Conservation (phyloP, 2,113 vertebrate species). For the Pelobates fuscus region DNA sequence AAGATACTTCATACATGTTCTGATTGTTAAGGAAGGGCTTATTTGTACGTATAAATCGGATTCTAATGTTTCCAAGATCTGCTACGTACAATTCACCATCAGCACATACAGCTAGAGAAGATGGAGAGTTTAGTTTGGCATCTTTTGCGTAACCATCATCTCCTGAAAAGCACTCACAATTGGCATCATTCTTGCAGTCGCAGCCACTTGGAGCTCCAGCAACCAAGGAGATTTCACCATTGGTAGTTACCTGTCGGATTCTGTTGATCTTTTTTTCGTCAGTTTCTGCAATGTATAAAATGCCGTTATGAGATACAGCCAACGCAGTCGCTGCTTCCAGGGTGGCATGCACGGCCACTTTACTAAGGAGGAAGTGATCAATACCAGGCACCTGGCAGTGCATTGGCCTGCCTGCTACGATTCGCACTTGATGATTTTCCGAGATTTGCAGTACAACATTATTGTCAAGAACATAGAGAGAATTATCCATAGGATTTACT, state of each 20-base stretch:
- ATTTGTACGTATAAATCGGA: slow-evolving; percentile 92
- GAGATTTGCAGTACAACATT: slow-evolving; percentile 96
- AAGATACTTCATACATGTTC: slow-evolving; percentile 93
- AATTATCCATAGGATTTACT: slow-evolving; percentile 96
- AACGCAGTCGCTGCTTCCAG: slow-evolving; percentile 91
- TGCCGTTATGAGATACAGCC: slow-evolving; percentile 87
- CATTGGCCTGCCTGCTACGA: slow-evolving; percentile 93
- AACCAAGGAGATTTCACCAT: slow-evolving; percentile 90
- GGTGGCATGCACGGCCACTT: slow-evolving; percentile 90
- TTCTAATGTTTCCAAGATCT: slow-evolving; percentile 91
- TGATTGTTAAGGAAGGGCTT: slow-evolving; percentile 90
- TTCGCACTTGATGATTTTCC: slow-evolving; percentile 95
- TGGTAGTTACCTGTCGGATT: slow-evolving; percentile 91
- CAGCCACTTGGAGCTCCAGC: slow-evolving; percentile 93
- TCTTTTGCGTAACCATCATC: slow-evolving; percentile 96
- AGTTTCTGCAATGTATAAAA: slow-evolving; percentile 92
- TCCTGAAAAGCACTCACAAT: slow-evolving; percentile 96
- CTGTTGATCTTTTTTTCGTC: slow-evolving; percentile 97
- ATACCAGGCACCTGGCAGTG: slow-evolving; percentile 97
- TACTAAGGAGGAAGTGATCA: slow-evolving; percentile 93
- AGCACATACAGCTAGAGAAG: slow-evolving; percentile 89
- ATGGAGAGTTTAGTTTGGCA: slow-evolving; percentile 87
- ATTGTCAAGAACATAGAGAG: slow-evolving; percentile 92
- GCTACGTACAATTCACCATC: slow-evolving; percentile 93
- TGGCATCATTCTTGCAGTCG: slow-evolving; percentile 95